Evolutionary conservation across 2,888 invertebrate species (phyloP), one percentile per base, ranked within the genome.

Genomic region (Diplazon laetatorius): DNA sequence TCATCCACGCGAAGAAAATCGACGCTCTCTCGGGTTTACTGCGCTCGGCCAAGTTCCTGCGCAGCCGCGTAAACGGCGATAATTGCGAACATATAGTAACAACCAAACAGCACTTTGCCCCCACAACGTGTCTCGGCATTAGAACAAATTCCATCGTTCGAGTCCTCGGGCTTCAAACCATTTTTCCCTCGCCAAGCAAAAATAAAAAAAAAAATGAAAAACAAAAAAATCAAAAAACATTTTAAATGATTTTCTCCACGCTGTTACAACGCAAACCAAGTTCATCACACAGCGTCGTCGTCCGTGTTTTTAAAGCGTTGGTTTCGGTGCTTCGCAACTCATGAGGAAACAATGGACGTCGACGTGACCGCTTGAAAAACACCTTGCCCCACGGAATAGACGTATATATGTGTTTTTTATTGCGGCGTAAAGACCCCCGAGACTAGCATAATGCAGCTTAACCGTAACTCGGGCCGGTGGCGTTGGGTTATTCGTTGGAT

Each of bases 381-480:
- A 73, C 80, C 83, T n/a, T n/a, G n/a, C 83, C 80, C 70, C 75
- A 80, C 79, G 79, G 80, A 83, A 86, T 83, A 84, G 81, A 81
- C 74, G 80, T 82, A 82, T 83, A 82, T 81, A 81, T n/a, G n/a
- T n/a, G n/a, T n/a, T 30, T 87, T 90, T 90, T 89, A 89, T 85
- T 85, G 85, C 85, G 83, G 82, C 85, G 87, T 88, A 89, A 89
- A 90, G 83, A 88, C 84, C 81, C 80, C 74, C n/a, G n/a, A n/a
- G 81, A 68, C 78, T 71, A 73, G 81, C 77, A 82, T 82, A 83
- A 84, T 82, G 80, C 81, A 74, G 72, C 77, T 68, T 71, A 70
- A 59, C 75, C 76, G 76, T 79, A 76, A 69, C 78, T 65, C 73
- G 55, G 35, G n/a, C n/a, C n/a, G n/a, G 46, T 62, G 60, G 68